Base-by-base conservation (phyloP, 2,888 invertebrate genomes). In the Celastrina argiolus region DNA sequence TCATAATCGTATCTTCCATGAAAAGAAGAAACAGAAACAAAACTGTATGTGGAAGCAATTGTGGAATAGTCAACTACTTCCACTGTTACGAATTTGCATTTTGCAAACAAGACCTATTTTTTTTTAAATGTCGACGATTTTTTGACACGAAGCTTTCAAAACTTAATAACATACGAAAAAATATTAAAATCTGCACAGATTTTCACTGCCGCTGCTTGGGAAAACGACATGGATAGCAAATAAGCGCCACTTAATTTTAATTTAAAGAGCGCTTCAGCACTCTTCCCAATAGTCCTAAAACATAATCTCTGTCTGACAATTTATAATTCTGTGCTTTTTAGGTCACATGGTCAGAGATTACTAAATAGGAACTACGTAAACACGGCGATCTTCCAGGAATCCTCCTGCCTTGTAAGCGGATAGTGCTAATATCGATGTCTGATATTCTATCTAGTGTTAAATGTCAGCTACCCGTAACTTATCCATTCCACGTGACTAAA, bases 1-100 rank as follows among this genome's bases (percentile, higher is more conserved):
- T 51, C 51, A 51, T 51, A 51, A 51, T 51, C 51, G 12, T 16
- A 51, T 51, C 51, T 51, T 51, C 51, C 22, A 14, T 51, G 51
- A 26, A 51, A 2, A 51, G 22, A 51, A 51, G 51, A 16, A 22
- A 22, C 51, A 51, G 51, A 12, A 26, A 51, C 51, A 14, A 51
- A n/a, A 51, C 22, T 51, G 31, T 3, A 31, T 31, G 51, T 26
- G 51, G 51, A 4, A 26, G 26, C 51, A 26, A 51, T 51, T 51
- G 51, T 22, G 22, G 51, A 51, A 51, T 51, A 6, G 51, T 51
- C 26, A 51, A 51, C 51, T 18, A 26, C 14, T 41, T 41, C n/a
- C n/a, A 51, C 22, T 22, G 26, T 51, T 22, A 26, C 22, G 51
- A 51, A 26, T 51, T 26, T 51, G 22, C 22, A 51, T 51, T 51